phyloP scores from a whole-genome alignment of 2,797 vertebrate species.

The Threskiornis aethiopicus region DNA sequence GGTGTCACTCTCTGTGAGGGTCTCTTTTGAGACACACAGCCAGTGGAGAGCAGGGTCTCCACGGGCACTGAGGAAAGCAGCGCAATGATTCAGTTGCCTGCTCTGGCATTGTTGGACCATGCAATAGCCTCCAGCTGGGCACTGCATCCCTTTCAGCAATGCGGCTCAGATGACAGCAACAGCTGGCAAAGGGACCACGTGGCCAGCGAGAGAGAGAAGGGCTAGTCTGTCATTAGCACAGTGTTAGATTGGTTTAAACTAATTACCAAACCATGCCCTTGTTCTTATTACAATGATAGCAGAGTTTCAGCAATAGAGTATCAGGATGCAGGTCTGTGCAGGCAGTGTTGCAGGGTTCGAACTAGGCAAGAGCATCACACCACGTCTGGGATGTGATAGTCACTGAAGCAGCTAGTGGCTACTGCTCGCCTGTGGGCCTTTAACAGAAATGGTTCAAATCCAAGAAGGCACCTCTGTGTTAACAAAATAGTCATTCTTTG shows the following conservation, averaged over 20 bases:
- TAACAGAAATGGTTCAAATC: neutral
- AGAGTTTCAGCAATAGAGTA: neutral
- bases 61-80: accelerated
- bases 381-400: accelerated
- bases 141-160: neutral
- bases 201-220: neutral
- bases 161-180: accelerated
- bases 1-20: neutral
- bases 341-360: accelerated
- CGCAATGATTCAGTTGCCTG: neutral
- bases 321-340: neutral
- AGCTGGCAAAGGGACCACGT: neutral
- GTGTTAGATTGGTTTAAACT: neutral
- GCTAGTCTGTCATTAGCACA: neutral
- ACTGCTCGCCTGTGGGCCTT: neutral
- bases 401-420: neutral
- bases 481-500: neutral
- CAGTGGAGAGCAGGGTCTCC: neutral
- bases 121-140: neutral
- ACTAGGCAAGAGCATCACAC: neutral
- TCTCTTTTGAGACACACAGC: accelerated
- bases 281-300: accelerated
- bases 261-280: neutral
- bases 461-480: neutral
- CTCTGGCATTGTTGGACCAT: neutral